These are phyloP conservation scores for Rhea pennata DNA, from an alignment of 2,113 vertebrate species.

Conservation along the genomic window DNA sequence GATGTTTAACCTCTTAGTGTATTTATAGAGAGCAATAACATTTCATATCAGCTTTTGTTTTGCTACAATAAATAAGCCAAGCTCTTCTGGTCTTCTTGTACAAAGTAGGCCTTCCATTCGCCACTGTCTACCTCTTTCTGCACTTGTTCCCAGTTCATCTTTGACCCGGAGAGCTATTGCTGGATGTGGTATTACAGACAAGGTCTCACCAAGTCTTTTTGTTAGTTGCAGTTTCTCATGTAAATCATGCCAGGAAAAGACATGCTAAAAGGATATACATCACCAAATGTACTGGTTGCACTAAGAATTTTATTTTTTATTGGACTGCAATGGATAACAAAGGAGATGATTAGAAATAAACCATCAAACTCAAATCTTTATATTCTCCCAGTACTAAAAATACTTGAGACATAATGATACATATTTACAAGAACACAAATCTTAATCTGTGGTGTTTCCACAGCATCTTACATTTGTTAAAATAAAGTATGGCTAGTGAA, in stretches of 20 bases:
- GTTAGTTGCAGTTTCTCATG: not conserved
- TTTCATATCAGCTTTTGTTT: conserved; percentile 42
- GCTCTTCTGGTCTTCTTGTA: not conserved
- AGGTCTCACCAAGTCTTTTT: not conserved
- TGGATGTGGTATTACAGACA: not conserved
- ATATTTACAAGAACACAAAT: conserved; percentile 17
- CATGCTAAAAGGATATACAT: not conserved
- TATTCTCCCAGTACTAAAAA: not conserved
- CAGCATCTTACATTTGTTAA: conserved; percentile 14
- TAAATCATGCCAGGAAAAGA: not conserved
- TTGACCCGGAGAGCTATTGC: not conserved
- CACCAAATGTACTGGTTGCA: not conserved
- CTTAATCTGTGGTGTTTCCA: conserved; percentile 11
- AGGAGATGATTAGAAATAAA: conserved; percentile 52
- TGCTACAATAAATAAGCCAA: not conserved
- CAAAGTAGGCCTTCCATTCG: not conserved
- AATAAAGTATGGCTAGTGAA: not conserved
- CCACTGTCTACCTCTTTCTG: not conserved
- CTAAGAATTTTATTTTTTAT: conserved; percentile 1
- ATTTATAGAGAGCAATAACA: conserved; percentile 32
- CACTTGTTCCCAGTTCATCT: not conserved
- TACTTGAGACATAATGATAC: not conserved
- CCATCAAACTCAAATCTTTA: conserved; percentile 38
- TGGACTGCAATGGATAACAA: conserved; percentile 21
- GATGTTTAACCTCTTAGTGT: conserved; percentile 10